Evolutionary conservation across 2,113 vertebrate species (phyloP), one percentile per base, ranked within the genome.

Genomic region (Rhabdornis inornatus): DNA sequence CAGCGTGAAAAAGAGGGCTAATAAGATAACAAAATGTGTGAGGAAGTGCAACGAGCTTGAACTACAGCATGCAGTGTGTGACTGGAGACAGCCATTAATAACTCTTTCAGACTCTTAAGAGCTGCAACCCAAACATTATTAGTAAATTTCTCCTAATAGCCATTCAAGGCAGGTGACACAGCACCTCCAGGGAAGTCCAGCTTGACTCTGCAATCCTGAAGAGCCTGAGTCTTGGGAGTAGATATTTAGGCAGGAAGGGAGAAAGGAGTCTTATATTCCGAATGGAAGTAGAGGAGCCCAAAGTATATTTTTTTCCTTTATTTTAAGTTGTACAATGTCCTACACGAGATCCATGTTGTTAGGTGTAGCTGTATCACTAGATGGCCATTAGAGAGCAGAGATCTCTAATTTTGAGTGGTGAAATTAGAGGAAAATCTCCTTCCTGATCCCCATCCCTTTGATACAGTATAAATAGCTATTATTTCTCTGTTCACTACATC

Each of bases 401-500:
- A 68, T 97, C 63, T 87, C n/a, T n/a, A n/a, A 40, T 92, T 90
- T 87, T 35, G 42, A 37, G 49, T 30, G 35, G 65, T 90, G 65
- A 92, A 95, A 96, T 96, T 69, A 92, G 44, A 94, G 80, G n/a
- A 94, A 94, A 75, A 44, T 28, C 22, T 71, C 18, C 14, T 61
- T 69, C 31, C 13, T 14, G 13, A 22, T 72, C 40, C 68, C 25
- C 47, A 80, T 82, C 49, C 15, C 72, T 92, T 89, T 94, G 93
- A 94, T 93, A 92, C 55, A 93, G 50, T 52, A 83, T 53, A 85
- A 81, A 91, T 66, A 91, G 80, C 72, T 75, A 53, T 80, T 87
- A 94, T 92, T 94, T 96, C 63, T 76, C 80, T 81, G 25, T 96
- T 96, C 96, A 55, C 59, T 87, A 7, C 42, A 60, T 90, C 86